Base-by-base conservation (phyloP, 1,140 invertebrate genomes). In the Sarcophaga peregrina region DNA sequence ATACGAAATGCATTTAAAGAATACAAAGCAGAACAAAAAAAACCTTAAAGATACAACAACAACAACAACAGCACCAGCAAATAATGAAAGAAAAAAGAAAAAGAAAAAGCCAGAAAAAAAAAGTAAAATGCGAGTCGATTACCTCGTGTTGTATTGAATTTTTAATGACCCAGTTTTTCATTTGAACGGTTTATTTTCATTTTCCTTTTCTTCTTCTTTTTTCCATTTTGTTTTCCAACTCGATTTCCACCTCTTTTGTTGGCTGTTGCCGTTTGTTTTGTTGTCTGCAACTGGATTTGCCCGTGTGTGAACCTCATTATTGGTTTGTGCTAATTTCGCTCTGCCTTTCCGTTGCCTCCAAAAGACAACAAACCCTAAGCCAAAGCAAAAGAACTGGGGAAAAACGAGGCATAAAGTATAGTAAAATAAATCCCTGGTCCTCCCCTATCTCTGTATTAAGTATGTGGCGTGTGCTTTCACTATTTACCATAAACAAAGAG, bases 111-210 rank as follows among this genome's bases (percentile, higher is more conserved):
- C 1, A 4, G 4, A 4, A 37, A 37, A 4, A 37, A 37, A 37
- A 37, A 37, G 4, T 4, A 37, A 37, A 37, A 37, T 37, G 1
- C 25, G 75, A 50, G 48, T 50, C 48, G 50, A 78, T 47, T 50
- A 78, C 75, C 75, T 78, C 75, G 75, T 50, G 47, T 78, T 78
- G 47, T 78, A 78, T 78, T 78, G 75, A 78, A 78, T 78, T 78
- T 78, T 78, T 78, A 78, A 78, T 78, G 75, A 78, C 75, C 75
- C 75, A 78, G 47, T 78, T 78, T 78, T 78, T 8, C 8, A 37
- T 37, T 37, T 37, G 25, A 37, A 8, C 75, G 50, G 20, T 78
- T 48, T 76, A 20, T 52, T 78, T 78, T 76, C 15, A n/a, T 73
- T 62, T 13, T 15, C 11, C 6, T 75, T 48, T 17, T 46, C 37